These are phyloP conservation scores for Drosophila mimetica DNA, from an alignment of 2,888 invertebrate species.

Conservation along the genomic window DNA sequence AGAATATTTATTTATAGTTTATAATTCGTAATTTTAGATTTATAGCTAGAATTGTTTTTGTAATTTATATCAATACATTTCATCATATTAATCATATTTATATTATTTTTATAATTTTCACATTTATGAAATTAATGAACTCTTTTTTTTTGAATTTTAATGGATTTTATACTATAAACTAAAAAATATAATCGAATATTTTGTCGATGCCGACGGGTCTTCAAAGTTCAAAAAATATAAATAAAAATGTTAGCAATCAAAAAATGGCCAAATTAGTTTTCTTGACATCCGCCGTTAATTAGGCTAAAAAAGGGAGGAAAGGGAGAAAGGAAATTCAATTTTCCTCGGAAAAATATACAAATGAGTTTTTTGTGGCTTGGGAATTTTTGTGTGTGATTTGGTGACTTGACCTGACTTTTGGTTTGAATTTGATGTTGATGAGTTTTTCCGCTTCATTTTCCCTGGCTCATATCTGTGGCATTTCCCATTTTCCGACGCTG, in stretches of 20 bases:
- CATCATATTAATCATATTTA: too few species aligned
- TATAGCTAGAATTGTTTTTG: too few species aligned
- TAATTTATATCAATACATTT: too few species aligned
- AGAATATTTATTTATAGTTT: too few species aligned
- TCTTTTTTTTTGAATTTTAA: too few species aligned
- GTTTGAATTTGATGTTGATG: slow-evolving; percentile 54
- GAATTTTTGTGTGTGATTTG: slow-evolving; percentile 32
- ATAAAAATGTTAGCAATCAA: not conserved
- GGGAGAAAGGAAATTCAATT: slow-evolving; percentile 44
- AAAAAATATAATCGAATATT: too few species aligned
- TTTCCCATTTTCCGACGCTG: slow-evolving; percentile 43
- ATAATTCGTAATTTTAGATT: too few species aligned
- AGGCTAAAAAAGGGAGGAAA: slow-evolving; percentile 27
- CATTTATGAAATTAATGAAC: too few species aligned
- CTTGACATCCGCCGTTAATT: slow-evolving; percentile 45
- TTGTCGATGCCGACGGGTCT: not conserved
- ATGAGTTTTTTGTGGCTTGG: slow-evolving; percentile 35
- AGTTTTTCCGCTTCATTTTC: slow-evolving; percentile 54
- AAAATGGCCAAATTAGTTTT: slow-evolving; percentile 13
- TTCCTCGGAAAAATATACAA: slow-evolving; percentile 29
- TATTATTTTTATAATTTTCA: too few species aligned
- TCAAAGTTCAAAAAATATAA: not conserved
- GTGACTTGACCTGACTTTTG: slow-evolving; percentile 59
- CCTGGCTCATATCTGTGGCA: slow-evolving; percentile 40
- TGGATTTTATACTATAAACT: too few species aligned